These are phyloP conservation scores for Eucriotettix oculatus DNA, from an alignment of 2,888 invertebrate genomes.

Conservation along the genomic window DNA sequence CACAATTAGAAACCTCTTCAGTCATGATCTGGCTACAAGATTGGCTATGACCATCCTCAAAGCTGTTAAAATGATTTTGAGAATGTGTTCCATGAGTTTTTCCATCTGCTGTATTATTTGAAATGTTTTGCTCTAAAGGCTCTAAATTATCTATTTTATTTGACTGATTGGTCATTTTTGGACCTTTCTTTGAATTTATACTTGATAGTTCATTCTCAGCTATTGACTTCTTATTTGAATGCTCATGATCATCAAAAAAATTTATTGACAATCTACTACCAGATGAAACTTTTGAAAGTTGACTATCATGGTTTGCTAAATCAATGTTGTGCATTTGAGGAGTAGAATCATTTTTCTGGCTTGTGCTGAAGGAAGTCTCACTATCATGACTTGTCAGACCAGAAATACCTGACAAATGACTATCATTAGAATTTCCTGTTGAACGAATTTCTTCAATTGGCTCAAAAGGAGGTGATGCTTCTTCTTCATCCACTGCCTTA, in stretches of 20 bases:
- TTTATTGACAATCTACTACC: slow-evolving; percentile 37
- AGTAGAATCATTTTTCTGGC: neutral
- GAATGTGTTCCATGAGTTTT: too few species aligned
- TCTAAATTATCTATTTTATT: too few species aligned
- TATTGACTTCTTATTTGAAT: slow-evolving; percentile 15
- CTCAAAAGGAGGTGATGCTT: slow-evolving; percentile 49
- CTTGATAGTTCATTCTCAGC: neutral
- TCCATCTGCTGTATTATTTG: too few species aligned
- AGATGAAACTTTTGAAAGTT: slow-evolving; percentile 43
- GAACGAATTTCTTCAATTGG: slow-evolving; percentile 33
- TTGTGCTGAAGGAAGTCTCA: slow-evolving; percentile 17
- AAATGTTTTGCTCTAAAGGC: too few species aligned
- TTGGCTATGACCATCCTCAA: too few species aligned
- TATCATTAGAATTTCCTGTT: slow-evolving; percentile 36
- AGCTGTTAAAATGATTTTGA: too few species aligned
- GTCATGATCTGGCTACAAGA: too few species aligned
- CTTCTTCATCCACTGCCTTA: slow-evolving; percentile 35
- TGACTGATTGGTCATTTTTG: too few species aligned
- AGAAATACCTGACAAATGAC: slow-evolving; percentile 39
- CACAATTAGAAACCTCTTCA: too few species aligned
- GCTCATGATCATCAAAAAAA: slow-evolving; percentile 19
- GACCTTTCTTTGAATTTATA: neutral
- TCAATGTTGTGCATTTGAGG: slow-evolving; percentile 16
- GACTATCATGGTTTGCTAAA: slow-evolving; percentile 37
- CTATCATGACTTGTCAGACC: slow-evolving; percentile 35